Evolutionary conservation across 2,113 vertebrate species (phyloP).

Genomic region (Apistogramma diplotaenia): DNA sequence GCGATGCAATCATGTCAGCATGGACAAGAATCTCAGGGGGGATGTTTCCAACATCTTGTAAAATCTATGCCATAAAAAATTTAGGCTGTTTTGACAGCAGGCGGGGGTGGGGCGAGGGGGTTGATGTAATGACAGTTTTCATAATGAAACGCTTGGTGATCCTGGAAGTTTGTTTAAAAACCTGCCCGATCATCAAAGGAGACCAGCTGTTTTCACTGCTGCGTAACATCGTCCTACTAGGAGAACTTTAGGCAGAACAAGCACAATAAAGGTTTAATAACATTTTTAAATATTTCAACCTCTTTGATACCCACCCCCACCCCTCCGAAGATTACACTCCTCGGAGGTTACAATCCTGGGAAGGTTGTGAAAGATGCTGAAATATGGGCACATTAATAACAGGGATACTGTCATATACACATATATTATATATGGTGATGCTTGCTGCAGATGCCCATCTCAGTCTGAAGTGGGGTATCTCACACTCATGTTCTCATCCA

Average conservation of each 20-base stretch:
- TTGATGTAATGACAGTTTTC: background rate
- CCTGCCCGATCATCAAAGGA: background rate
- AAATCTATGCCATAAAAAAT: background rate
- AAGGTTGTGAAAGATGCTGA: constrained; percentile 22
- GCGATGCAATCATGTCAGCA: background rate
- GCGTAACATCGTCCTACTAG: background rate
- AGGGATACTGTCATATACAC: background rate
- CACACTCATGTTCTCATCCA: background rate
- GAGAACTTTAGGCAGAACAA: background rate
- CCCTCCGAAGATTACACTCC: background rate
- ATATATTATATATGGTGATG: background rate
- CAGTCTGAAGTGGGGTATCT: constrained; percentile 1
- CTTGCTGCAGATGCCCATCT: background rate
- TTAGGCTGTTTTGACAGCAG: background rate
- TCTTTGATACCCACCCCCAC: accelerated
- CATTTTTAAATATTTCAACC: too few species aligned
- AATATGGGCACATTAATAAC: constrained; percentile 44
- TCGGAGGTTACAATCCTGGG: background rate
- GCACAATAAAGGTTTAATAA: too few species aligned
- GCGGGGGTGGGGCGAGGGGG: background rate
- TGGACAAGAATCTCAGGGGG: background rate
- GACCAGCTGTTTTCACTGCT: background rate
- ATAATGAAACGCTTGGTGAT: background rate
- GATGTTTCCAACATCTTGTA: background rate
- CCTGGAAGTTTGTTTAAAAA: background rate